A percentile compares a stretch with the other conserved stretches of the same genome.
These are phyloP conservation scores for Ctenomys sociabilis DNA, from an alignment of 2,113 vertebrate species.

Conservation along the genomic window DNA sequence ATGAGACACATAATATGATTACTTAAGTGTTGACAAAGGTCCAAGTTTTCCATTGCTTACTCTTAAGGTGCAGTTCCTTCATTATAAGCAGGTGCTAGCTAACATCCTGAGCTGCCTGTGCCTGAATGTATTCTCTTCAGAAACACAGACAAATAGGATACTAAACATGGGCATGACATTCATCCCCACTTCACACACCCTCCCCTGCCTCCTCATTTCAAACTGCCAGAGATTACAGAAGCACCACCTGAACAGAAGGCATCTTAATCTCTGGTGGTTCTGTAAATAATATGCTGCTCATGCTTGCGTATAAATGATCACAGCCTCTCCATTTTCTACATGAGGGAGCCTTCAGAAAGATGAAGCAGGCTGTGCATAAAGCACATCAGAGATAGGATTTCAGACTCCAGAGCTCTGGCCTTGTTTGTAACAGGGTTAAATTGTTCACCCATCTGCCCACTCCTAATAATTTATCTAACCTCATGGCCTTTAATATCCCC, in stretches of 20 bases:
- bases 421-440: slow-evolving; percentile 11
- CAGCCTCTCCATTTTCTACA: slow-evolving; percentile 67
- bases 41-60: slow-evolving; percentile 13
- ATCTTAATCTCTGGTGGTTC: slow-evolving; percentile 62
- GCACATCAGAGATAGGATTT: background rate
- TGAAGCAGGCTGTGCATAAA: background rate
- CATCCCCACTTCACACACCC: background rate
- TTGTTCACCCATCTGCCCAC: background rate
- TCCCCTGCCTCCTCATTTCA: slow-evolving; percentile 3
- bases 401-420: background rate
- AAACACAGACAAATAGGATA: background rate
- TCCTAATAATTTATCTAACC: slow-evolving; percentile 37
- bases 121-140: background rate
- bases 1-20: slow-evolving; percentile 17
- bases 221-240: slow-evolving; percentile 58
- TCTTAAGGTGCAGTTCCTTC: background rate
- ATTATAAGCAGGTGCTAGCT: background rate
- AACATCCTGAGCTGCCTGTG: background rate
- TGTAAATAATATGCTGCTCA: slow-evolving; percentile 65
- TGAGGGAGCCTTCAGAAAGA: slow-evolving; percentile 63
- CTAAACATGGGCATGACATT: background rate
- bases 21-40: slow-evolving; percentile 46
- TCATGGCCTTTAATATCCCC: slow-evolving; percentile 35
- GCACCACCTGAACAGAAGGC: slow-evolving; percentile 64
- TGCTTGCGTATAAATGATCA: slow-evolving; percentile 29